Evolutionary conservation across 2,797 vertebrate species (phyloP), one percentile per base, ranked within the genome.

Genomic region (Calcarius lapponicus): DNA sequence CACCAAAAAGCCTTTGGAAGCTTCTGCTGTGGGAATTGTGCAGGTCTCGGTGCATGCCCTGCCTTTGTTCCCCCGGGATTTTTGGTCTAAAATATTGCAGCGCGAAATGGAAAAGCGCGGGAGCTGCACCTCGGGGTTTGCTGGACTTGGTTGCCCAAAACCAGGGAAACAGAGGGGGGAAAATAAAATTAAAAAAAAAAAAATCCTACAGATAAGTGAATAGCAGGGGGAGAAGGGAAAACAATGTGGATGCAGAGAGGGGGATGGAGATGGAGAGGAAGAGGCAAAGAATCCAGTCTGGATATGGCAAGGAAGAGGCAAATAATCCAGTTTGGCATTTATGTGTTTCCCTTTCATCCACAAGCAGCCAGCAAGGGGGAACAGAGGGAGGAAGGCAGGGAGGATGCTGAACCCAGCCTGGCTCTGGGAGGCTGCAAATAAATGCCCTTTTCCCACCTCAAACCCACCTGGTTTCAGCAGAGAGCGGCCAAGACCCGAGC

Each of bases 31-130:
- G 57, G 61, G 11, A 19, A 60, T 20, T 10, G 4, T 0, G 5
- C 0, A 3, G 22, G 32, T 22, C 25, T 57, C 0, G 0, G 17
- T 5, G 11, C 8, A 4, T 2, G 4, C 15, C 8, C 1, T 17
- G 10, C 8, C 28, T 21, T 13, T 11, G 1, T 2, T 6, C 24
- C 4, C 4, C 7, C 0, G 11, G 7, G 2, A 0, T 40, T 62
- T 48, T 67, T 13, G 11, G 25, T 38, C 19, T 40, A 13, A 82
- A 87, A 38, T 40, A 22, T 2, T 17, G 16, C 10, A 11, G 6
- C 0, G 6, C 4, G 40, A 56, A 54, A 67, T 6, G 9, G 19
- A 4, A 25, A 82, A 36, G 25, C 3, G 36, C 29, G 11, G 38
- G 26, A 62, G 5, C 6, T 24, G 31, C 25, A 12, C 28, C 48